Evolutionary conservation across 2,888 invertebrate genomes (phyloP).

Genomic region (Stramonita haemastoma): DNA sequence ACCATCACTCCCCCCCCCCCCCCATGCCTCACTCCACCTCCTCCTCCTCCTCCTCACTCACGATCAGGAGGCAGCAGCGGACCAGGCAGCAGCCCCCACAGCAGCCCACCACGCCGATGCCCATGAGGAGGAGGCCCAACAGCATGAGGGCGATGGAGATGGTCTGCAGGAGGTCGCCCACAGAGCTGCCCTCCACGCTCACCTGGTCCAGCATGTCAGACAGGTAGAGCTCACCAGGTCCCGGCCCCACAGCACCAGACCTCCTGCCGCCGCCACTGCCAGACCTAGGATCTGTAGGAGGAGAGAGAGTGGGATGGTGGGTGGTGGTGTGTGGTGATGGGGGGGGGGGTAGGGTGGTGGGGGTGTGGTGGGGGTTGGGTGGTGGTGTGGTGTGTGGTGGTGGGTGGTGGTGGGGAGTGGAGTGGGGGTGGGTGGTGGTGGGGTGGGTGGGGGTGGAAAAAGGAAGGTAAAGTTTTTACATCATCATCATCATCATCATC

Average conservation of each 20-base stretch:
- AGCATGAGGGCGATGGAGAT: constrained; percentile 37
- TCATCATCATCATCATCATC: too few species aligned
- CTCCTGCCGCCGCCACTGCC: neutral
- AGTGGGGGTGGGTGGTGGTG: neutral
- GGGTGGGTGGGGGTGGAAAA: neutral
- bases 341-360: too few species aligned
- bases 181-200: constrained; percentile 26
- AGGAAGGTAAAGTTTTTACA: too few species aligned
- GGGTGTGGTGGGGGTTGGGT: too few species aligned
- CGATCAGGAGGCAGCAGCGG: constrained; percentile 33
- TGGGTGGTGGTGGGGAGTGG: neutral
- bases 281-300: neutral
- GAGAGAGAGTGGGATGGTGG: neutral
- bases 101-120: constrained; percentile 26
- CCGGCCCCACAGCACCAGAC: neutral
- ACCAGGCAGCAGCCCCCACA: constrained; percentile 37
- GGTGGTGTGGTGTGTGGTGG: neutral
- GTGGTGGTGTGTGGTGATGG: neutral
- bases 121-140: constrained; percentile 29
- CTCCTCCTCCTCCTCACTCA: constrained; percentile 11
- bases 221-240: constrained; percentile 7
- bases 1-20: neutral
- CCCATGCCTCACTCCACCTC: neutral
- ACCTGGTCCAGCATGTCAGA: constrained; percentile 7
- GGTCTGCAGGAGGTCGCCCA: constrained; percentile 35